These are phyloP conservation scores for Cyclophora albipunctata DNA, from an alignment of 2,888 invertebrate genomes.

Conservation along the genomic window DNA sequence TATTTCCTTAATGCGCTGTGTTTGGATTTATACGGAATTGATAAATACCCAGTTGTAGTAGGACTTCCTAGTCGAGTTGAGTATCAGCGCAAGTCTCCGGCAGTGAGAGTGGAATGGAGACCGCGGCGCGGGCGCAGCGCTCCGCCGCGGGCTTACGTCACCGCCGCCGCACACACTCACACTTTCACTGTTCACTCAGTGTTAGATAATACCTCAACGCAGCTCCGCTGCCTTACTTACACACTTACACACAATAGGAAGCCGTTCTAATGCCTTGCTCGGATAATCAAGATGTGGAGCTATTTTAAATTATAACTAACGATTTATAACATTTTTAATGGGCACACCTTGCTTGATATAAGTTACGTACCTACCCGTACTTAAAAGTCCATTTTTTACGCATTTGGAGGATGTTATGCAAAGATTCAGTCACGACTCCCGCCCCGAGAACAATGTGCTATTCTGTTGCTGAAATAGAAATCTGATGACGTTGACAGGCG, in stretches of 20 bases:
- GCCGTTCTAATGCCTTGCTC: constrained; percentile 44
- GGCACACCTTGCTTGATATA: constrained; percentile 4
- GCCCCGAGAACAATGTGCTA: no score
- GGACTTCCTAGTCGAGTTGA: constrained; percentile 57
- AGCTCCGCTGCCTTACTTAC: constrained; percentile 67
- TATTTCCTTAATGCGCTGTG: constrained; percentile 6
- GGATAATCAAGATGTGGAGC: constrained; percentile 16
- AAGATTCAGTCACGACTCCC: no score
- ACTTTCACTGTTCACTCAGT: constrained; percentile 67
- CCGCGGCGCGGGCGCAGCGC: constrained; percentile 27
- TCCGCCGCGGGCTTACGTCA: constrained; percentile 50
- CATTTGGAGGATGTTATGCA: no score
- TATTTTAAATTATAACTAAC: constrained; percentile 9
- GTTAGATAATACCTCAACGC: constrained; percentile 67
- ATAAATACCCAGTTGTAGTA: constrained; percentile 41
- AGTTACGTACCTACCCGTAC: constrained; percentile 4
- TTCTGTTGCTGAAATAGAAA: no score
- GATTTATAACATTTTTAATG: constrained; percentile 11
- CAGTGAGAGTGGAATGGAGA: constrained; percentile 55
- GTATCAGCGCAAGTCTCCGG: constrained; percentile 32
- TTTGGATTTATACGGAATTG: constrained; percentile 30
- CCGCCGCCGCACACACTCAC: constrained; percentile 59
- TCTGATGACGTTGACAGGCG: no score
- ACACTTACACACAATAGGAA: constrained; percentile 66
- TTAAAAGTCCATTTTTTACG: no score